Base-by-base conservation (phyloP, 2,888 invertebrate species). In the Dione vanillae region DNA sequence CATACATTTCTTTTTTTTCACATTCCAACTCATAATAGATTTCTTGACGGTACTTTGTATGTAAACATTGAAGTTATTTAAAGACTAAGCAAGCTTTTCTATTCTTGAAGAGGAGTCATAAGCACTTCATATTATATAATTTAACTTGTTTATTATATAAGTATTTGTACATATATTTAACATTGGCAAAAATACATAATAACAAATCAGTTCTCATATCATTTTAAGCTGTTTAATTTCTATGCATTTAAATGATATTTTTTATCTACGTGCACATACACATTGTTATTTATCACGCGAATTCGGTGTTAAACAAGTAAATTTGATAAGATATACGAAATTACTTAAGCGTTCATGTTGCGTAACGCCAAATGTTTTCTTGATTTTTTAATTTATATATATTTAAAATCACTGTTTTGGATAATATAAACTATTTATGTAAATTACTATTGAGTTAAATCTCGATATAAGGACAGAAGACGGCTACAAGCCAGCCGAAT, bases 1-100 rank as follows among this genome's bases (percentile, higher is more conserved):
- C 35, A 49, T 67, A 35, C 49, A n/a, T 69, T 69, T 69, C 51
- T 35, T 62, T 71, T 49, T 67, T 59, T 49, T n/a, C 58, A 41
- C 61, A 54, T 71, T 40, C 65, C 37, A 40, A 68, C 45, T 43
- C 27, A 52, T 14, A 41, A 54, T 67, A 1, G 41, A 16, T 47
- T 16, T n/a, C 11, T 40, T 16, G 7, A 49, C 37, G 16, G 20
- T n/a, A 49, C 8, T 40, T 47, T 56, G 11, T 40, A 40, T 56
- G 16, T 54, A 54, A 54, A 37, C 54, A 54, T 54, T 54, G 14
- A 52, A 52, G 52, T 1, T 54, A 54, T 54, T 10, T 54, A 2
- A 10, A 35, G 54, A 37, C n/a, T 14, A n/a, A 20, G 27, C 14
- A n/a, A 20, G 14, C 27, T n/a, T 8, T n/a, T 3, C 11, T 49